Base-by-base conservation (phyloP, 2,797 vertebrate genomes). In the Melanotaenia nigrans region DNA sequence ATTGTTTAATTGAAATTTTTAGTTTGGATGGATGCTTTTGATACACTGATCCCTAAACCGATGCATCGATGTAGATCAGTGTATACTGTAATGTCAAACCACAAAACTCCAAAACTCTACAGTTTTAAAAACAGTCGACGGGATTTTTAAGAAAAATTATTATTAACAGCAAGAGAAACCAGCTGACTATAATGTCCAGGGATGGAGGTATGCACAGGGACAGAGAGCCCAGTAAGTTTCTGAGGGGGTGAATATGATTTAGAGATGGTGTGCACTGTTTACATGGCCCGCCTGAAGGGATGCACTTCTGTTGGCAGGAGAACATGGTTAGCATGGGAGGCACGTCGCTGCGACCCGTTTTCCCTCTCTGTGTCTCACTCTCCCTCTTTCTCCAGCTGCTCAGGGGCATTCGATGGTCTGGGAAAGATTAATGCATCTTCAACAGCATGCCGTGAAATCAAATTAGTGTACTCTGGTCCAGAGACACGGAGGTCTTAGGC, bases 351-450 rank as follows among this genome's bases (percentile, higher is more conserved):
- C 60, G 64, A 85, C 86, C 85, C 85, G 81, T 58, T 84, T 77
- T 79, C 81, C 85, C 83, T 79, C 80, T 74, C 77, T 81, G 76
- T 83, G 68, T 85, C 88, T 87, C 89, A 84, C 85, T 86, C 87
- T 83, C 78, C 79, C 78, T 85, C 87, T 80, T 83, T 65, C 88
- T 87, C 87, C 90, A 83, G 88, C 92, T 90, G 90, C 88, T 93
- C 83, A 81, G 90, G 92, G 93, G 89, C 87, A 85, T 84, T 87
- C 76, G 83, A 90, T 92, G 91, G 93, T 92, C 92, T 91, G 87
- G 88, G 89, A 92, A 93, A 94, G 93, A 95, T 94, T 92, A 94
- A 94, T 93, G 92, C 91, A 89, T 92, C 91, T 93, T 92, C 90
- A 92, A 91, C 86, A 64, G 88, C 92, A 89, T 84, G 92, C 90